Evolutionary conservation across 2,797 vertebrate genomes (phyloP), one percentile per base, ranked within the genome.

Genomic region (Falco rusticolus): DNA sequence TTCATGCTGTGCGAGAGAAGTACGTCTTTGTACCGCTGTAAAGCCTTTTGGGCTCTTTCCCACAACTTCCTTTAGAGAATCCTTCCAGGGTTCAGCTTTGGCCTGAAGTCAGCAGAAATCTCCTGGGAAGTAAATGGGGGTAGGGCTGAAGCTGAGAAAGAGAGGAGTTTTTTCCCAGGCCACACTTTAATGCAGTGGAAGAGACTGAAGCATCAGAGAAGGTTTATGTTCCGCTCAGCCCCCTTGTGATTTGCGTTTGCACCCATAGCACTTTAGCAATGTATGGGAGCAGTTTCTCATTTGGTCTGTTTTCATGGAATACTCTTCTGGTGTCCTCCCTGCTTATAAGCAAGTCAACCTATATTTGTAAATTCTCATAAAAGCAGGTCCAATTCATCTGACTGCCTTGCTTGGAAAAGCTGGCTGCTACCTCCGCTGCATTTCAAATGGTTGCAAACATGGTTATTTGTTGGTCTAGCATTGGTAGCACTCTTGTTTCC

Each of bases 401-500:
- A 34, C 14, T 20, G 34, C 34, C 53, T 78, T 3, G 0, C 11
- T 22, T 39, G 39, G 48, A 71, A 81, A n/a, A 74, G 16, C 66
- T 84, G 7, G 1, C 59, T 82, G 37, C 24, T 78, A 28, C 10
- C 34, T 29, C 11, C 6, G 3, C 37, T 56, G 31, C 24, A 8
- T 9, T 43, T 60, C 11, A 33, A 33, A 64, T 9, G 17, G 34
- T 37, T 1, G 2, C 21, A 34, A 29, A 34, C 4, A 9, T 7
- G 17, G 28, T 22, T 1, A 2, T 16, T 70, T 63, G 34, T 50
- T 57, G 26, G 31, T 39, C 26, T 25, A 60, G 47, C 39, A 63
- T 11, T 0, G 1, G 5, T 15, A 24, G 34, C 4, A 1, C 11
- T 51, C 50, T n/a, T 3, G 4, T 61, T 78, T 90, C 19, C 28